Evolutionary conservation across 2,888 invertebrate genomes (phyloP).

Genomic region (Nysson spinosus): DNA sequence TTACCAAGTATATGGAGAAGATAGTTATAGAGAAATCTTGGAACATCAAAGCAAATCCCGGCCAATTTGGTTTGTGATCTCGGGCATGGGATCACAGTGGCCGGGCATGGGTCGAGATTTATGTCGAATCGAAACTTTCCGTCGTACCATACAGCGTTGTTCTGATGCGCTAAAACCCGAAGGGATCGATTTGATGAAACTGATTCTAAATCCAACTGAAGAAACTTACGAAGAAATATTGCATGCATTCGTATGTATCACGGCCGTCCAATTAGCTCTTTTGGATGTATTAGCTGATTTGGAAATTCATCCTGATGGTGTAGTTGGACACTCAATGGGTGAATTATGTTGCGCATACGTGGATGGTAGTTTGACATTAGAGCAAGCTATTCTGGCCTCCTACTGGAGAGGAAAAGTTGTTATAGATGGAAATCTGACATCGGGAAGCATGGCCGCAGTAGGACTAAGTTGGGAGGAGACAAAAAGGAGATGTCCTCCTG

Average conservation of each 20-base stretch:
- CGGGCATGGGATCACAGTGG: slow-evolving; percentile 72
- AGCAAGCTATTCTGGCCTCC: slow-evolving; percentile 65
- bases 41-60: slow-evolving; percentile 82
- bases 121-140: neutral
- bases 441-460: slow-evolving; percentile 92
- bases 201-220: slow-evolving; percentile 80
- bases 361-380: slow-evolving; percentile 88
- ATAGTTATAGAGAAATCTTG: slow-evolving; percentile 78
- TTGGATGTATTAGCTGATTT: slow-evolving; percentile 81
- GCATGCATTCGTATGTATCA: slow-evolving; percentile 86
- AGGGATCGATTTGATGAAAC: slow-evolving; percentile 81
- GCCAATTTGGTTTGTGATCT: slow-evolving; percentile 93
- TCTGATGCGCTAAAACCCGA: slow-evolving; percentile 80
- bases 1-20: slow-evolving; percentile 80
- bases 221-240: slow-evolving; percentile 82
- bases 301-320: slow-evolving; percentile 83
- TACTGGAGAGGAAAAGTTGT: slow-evolving; percentile 64
- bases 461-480: slow-evolving; percentile 82
- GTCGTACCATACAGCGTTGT: slow-evolving; percentile 72
- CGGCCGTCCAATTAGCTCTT: slow-evolving; percentile 82
- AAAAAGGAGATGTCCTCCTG: slow-evolving; percentile 83
- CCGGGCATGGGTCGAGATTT: slow-evolving; percentile 35
- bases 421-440: slow-evolving; percentile 75
- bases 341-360: slow-evolving; percentile 97
- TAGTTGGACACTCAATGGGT: slow-evolving; percentile 94